Percentiles rank a stretch among this genome's conserved stretches.
phyloP scores from a whole-genome alignment of 2,888 invertebrate species.

The Lasioglossum villosulum region DNA sequence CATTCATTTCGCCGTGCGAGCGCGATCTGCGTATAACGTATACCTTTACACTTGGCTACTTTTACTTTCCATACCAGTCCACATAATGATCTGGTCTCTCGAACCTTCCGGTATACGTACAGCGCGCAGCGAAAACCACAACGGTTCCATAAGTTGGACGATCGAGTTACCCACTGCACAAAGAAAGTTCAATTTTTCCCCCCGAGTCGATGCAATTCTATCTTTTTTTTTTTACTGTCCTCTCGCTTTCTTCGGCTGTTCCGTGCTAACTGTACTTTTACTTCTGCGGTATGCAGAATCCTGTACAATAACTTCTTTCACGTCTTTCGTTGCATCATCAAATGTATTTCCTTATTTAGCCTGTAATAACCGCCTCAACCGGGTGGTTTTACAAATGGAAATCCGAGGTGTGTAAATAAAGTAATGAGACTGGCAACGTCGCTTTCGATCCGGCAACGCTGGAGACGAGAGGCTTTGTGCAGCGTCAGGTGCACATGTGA shows the following conservation, averaged over 20 bases:
- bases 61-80: slow-evolving; percentile 65
- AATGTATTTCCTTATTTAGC: too few relatives aligned
- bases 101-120: slow-evolving; percentile 51
- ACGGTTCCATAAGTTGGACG: slow-evolving; percentile 24
- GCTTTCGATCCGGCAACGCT: too few relatives aligned
- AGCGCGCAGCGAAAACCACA: slow-evolving; percentile 31
- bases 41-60: slow-evolving; percentile 44
- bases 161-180: slow-evolving; percentile 21
- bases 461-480: too few relatives aligned
- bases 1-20: slow-evolving; percentile 71
- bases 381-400: too few relatives aligned
- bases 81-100: slow-evolving; percentile 59
- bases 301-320: too few relatives aligned
- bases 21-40: slow-evolving; percentile 48
- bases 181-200: neutral
- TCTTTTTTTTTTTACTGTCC: neutral
- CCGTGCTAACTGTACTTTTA: neutral
- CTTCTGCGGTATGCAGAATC: too few relatives aligned
- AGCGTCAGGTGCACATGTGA: too few relatives aligned
- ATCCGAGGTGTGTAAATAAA: too few relatives aligned
- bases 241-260: neutral
- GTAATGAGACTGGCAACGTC: too few relatives aligned
- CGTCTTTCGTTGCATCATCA: too few relatives aligned
- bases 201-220: neutral
- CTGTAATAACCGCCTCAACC: too few relatives aligned